These are phyloP conservation scores for Theretra japonica DNA, from an alignment of 2,888 invertebrate species.

Conservation along the genomic window DNA sequence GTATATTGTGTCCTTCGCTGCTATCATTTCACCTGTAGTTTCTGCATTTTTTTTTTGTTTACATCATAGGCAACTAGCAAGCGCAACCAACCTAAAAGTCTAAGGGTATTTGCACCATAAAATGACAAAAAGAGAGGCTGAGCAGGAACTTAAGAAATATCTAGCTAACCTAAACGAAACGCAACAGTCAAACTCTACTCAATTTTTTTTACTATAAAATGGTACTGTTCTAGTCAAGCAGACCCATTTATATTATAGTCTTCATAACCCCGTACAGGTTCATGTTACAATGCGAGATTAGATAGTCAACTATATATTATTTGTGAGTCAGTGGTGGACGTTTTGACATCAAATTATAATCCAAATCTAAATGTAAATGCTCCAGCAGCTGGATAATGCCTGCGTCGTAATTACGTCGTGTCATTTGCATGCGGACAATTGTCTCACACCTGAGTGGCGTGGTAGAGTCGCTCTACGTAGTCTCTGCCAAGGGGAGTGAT, in stretches of 20 bases:
- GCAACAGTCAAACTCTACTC: neutral
- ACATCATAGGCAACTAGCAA: too few species aligned
- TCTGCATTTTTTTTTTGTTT: too few species aligned
- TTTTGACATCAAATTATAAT: constrained; percentile 9
- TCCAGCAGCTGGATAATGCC: neutral
- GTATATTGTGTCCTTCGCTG: too few species aligned
- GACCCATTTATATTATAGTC: too few species aligned
- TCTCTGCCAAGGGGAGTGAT: neutral
- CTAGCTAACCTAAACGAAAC: neutral
- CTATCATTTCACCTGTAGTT: too few species aligned
- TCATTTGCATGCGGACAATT: constrained; percentile 11
- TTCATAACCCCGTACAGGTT: too few species aligned
- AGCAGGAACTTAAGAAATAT: neutral
- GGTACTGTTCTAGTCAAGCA: too few species aligned
- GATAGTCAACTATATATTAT: neutral
- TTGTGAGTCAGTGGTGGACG: constrained; percentile 2
- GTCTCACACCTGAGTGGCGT: neutral
- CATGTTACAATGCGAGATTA: too few species aligned
- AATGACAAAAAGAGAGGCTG: neutral
- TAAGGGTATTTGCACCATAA: too few species aligned
- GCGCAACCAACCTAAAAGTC: too few species aligned
- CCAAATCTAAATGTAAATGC: constrained; percentile 17
- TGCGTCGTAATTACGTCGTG: neutral
- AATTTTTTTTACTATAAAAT: too few species aligned
- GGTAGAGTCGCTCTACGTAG: neutral